Conservation (phyloP, 1,140 invertebrate species). For the Hycleus phaleratus region DNA sequence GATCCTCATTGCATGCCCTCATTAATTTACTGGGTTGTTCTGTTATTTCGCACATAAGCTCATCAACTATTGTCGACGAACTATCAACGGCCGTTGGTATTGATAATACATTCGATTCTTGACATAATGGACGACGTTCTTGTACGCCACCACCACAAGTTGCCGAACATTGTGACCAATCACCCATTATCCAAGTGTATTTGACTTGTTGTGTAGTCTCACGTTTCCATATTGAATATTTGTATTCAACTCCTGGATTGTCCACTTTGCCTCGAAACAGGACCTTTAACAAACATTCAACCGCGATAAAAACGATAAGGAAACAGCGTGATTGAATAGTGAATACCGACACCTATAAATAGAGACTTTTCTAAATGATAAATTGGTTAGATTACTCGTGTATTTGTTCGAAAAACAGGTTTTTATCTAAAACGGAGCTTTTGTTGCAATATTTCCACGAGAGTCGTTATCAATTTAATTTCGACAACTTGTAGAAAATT, state of each 20-base stretch:
- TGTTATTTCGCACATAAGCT: constrained; percentile 53
- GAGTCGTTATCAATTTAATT: too few species aligned
- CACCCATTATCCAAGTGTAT: constrained; percentile 65
- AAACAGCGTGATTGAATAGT: too few species aligned
- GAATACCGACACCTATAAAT: too few species aligned
- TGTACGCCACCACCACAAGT: constrained; percentile 69
- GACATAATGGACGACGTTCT: constrained; percentile 55
- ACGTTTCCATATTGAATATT: constrained; percentile 70
- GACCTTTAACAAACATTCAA: constrained; percentile 49
- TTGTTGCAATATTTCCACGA: too few species aligned
- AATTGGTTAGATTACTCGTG: too few species aligned
- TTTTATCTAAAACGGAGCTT: background rate
- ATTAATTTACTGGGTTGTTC: constrained; percentile 52
- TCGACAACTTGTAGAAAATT: too few species aligned
- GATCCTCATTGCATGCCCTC: constrained; percentile 58
- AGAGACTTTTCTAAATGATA: too few species aligned
- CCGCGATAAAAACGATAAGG: too few species aligned
- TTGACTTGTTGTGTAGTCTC: constrained; percentile 49
- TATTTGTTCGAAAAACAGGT: too few species aligned
- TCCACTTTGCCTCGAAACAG: constrained; percentile 68
- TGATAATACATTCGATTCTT: constrained; percentile 51
- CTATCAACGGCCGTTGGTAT: constrained; percentile 30
- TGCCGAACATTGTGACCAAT: constrained; percentile 71
- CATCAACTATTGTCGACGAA: constrained; percentile 50
- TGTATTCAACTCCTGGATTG: constrained; percentile 74